These are phyloP conservation scores for Arremon brunneinucha DNA, from an alignment of 2,797 vertebrate genomes.

Conservation along the genomic window DNA sequence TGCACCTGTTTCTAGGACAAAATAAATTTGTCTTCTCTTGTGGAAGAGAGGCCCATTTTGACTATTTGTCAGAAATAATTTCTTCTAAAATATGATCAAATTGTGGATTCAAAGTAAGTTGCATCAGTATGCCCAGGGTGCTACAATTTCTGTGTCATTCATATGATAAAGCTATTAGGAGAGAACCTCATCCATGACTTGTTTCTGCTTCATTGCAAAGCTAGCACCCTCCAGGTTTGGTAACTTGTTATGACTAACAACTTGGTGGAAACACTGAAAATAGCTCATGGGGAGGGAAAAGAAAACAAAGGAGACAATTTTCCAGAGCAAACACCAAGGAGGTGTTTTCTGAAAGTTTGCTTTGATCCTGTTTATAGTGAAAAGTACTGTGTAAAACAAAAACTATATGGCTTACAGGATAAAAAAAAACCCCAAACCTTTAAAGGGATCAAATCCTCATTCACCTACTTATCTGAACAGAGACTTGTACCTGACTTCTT, in stretches of 20 bases:
- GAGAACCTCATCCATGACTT: neutral
- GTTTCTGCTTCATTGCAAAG: neutral
- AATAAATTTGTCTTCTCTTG: neutral
- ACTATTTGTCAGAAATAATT: neutral
- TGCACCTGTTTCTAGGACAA: neutral
- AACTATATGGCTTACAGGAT: neutral
- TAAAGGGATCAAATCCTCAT: neutral
- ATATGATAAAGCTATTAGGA: neutral
- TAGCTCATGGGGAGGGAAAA: neutral
- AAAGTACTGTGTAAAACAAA: neutral
- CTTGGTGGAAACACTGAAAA: neutral
- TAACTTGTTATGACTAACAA: neutral
- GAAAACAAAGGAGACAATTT: neutral
- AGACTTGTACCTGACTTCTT: neutral
- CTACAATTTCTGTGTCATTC: neutral
- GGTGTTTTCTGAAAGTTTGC: neutral
- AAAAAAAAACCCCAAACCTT: neutral
- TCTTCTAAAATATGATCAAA: neutral
- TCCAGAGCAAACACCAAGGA: neutral
- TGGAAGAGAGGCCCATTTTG: neutral
- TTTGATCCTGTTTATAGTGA: neutral
- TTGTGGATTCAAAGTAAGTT: neutral
- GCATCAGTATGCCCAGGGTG: neutral
- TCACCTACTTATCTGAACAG: neutral
- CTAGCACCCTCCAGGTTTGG: neutral